Evolutionary conservation across 2,888 invertebrate genomes (phyloP), one percentile per base, ranked within the genome.

Genomic region (Xylota segnis): DNA sequence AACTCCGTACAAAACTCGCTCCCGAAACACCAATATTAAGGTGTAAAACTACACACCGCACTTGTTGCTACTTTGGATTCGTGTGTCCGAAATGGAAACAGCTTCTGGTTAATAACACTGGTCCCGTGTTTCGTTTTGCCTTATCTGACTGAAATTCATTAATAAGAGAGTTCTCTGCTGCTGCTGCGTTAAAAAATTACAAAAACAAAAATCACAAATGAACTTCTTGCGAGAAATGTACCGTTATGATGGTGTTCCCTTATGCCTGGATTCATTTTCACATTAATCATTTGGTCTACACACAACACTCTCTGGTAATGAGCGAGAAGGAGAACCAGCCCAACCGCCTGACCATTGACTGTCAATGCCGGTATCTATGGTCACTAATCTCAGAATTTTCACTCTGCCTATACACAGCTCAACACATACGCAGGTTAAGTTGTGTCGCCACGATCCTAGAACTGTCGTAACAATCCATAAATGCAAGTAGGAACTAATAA

Each of bases 191-290:
- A 14, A 43, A 43, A n/a, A 40, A 40, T 40, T 40, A 40, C 40
- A 40, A 40, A 40, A 40, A 40, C 12, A 40, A 40, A 40, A 40
- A 40, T 23, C 23, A 23, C 23, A 23, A 23, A 40, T n/a, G n/a
- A 12, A 12, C 12, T 5, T 34, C 78, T 27, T 71, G 18, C 18
- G 56, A 63, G 27, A 29, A 63, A 72, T 72, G 54, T 84, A 54
- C 84, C 84, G 84, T 86, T 86, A 81, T 81, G 84, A 86, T 86
- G 81, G 81, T 86, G 81, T 81, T 71, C 81, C 81, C 71, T 71
- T 76, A 54, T 56, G 32, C 75, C 45, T 23, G 43, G 45, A 34
- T 58, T 74, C 58, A 61, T 81, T 76, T 81, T 65, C 56, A 45
- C 84, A 86, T 86, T 86, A 86, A 86, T 86, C 84, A 86, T 76